A percentile compares a stretch with the other conserved stretches of the same genome.
These are phyloP conservation scores for Lasioglossum villosulum DNA, from an alignment of 2,888 invertebrate genomes.

Conservation along the genomic window DNA sequence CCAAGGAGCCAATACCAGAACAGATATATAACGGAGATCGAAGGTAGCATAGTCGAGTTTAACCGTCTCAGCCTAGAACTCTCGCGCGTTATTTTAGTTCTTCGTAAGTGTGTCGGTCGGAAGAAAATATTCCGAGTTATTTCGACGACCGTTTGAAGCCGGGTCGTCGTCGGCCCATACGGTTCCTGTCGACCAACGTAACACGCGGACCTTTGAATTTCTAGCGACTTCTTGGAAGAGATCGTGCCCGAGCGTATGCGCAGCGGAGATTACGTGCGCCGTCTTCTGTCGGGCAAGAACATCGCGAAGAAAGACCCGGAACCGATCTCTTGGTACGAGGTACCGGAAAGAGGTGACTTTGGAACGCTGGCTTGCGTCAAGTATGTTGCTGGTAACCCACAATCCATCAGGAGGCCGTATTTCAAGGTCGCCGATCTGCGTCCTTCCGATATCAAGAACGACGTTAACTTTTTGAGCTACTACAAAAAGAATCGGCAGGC, in stretches of 20 bases:
- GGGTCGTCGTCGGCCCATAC: neutral
- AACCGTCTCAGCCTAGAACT: neutral
- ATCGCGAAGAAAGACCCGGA: slow-evolving; percentile 88
- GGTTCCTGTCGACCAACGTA: neutral
- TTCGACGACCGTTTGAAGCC: neutral
- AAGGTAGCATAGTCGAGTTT: neutral
- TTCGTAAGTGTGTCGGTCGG: neutral
- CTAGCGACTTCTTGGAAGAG: slow-evolving; percentile 86
- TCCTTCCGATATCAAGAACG: slow-evolving; percentile 90
- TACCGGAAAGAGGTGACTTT: slow-evolving; percentile 88
- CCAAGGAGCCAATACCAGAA: neutral
- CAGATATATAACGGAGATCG: neutral
- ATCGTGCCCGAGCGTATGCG: slow-evolving; percentile 87
- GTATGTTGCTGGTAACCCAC: slow-evolving; percentile 93
- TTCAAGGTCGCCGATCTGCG: slow-evolving; percentile 88
- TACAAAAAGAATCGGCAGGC: slow-evolving; percentile 93
- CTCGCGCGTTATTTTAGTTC: neutral
- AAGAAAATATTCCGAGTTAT: neutral
- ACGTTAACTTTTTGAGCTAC: slow-evolving; percentile 94
- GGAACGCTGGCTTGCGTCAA: slow-evolving; percentile 94
- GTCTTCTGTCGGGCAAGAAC: slow-evolving; percentile 88
- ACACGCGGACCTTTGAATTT: slow-evolving; percentile 22
- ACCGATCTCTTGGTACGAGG: slow-evolving; percentile 88
- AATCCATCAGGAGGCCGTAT: slow-evolving; percentile 91
- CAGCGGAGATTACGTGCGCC: slow-evolving; percentile 90